Percentiles rank a stretch among this genome's conserved stretches.
Evolutionary conservation across 2,113 vertebrate genomes (phyloP).

Genomic region (Neotoma lepida): DNA sequence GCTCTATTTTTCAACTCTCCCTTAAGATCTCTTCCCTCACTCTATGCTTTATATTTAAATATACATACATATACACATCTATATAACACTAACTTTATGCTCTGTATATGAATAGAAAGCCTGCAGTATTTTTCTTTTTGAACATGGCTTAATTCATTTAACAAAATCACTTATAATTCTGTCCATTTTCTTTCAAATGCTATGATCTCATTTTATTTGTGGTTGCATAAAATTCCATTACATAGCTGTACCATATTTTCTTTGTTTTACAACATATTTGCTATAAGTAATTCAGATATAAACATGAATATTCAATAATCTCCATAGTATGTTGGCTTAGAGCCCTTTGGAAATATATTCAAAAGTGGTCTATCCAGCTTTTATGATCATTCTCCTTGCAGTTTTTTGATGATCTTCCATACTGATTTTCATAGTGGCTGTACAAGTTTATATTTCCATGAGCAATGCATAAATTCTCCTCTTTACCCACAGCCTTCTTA

Average conservation of each 20-base stretch:
- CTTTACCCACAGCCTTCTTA: neutral
- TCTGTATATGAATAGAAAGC: neutral
- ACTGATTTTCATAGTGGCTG: neutral
- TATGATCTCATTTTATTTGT: neutral
- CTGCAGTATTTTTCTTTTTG: neutral
- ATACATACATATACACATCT: neutral
- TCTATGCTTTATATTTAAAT: neutral
- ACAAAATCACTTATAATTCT: neutral
- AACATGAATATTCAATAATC: neutral
- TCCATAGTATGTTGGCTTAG: neutral
- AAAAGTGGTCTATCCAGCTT: neutral
- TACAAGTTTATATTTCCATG: neutral
- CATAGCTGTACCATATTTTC: neutral
- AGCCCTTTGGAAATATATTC: neutral
- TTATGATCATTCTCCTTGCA: neutral
- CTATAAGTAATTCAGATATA: neutral
- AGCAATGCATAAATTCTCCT: neutral
- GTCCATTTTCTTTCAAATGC: neutral
- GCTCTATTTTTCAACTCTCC: neutral
- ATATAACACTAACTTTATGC: neutral
- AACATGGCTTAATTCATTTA: neutral
- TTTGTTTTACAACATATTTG: neutral
- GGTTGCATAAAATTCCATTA: neutral
- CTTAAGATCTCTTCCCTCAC: neutral
- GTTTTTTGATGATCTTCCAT: neutral